phyloP scores from a whole-genome alignment of 2,888 invertebrate species.

The Mantis religiosa region DNA sequence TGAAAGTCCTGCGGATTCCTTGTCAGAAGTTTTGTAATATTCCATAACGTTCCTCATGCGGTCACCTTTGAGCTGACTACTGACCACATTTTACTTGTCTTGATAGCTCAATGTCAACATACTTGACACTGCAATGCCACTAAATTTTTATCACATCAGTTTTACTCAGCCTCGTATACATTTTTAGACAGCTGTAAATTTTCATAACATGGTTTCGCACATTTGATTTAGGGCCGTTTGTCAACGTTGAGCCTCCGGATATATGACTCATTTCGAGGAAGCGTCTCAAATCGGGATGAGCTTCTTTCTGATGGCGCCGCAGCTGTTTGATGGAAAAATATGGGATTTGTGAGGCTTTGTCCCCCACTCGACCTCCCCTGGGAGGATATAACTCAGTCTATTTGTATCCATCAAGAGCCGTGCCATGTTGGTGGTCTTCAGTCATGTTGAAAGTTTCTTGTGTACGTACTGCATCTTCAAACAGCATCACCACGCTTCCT shows the following conservation, averaged over 20 bases:
- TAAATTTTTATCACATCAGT: too few species aligned
- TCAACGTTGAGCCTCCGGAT: neutral
- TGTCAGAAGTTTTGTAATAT: too few species aligned
- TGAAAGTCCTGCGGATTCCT: too few species aligned
- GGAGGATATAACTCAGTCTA: neutral
- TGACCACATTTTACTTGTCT: too few species aligned
- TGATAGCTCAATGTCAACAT: too few species aligned
- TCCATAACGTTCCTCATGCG: too few species aligned
- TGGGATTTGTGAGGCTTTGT: neutral
- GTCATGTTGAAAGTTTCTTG: neutral
- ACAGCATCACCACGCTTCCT: neutral
- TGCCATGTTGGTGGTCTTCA: neutral
- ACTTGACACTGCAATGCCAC: too few species aligned
- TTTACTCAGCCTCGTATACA: too few species aligned
- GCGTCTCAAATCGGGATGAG: neutral
- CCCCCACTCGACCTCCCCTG: neutral
- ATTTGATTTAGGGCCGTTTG: neutral
- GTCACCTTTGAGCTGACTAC: too few species aligned
- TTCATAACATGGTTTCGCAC: too few species aligned
- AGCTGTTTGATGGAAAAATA: neutral
- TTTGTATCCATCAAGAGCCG: neutral
- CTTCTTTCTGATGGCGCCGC: neutral
- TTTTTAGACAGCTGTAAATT: too few species aligned
- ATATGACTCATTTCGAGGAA: neutral
- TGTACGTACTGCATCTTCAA: neutral